phyloP scores from a whole-genome alignment of 2,113 vertebrate genomes.

The Nerophis lumbriciformis region DNA sequence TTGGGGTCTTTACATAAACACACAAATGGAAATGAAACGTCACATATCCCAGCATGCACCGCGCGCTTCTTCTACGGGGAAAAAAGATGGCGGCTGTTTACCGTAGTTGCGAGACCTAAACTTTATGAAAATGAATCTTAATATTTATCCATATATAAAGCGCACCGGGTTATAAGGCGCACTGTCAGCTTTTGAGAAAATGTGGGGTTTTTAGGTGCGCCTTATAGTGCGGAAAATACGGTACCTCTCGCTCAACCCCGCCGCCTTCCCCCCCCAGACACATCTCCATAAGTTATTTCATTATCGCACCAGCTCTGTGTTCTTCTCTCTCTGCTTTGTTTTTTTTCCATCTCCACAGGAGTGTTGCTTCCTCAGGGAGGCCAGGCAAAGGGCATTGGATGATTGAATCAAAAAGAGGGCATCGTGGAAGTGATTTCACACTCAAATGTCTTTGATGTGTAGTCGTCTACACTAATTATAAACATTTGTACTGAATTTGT shows the following conservation, averaged over 20 bases:
- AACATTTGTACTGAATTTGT: constrained; percentile 30
- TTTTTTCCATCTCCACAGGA: constrained; percentile 43
- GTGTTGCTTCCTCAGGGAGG: constrained; percentile 50
- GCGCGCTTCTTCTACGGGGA: too few relatives aligned
- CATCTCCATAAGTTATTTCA: constrained; percentile 73
- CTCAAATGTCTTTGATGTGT: constrained; percentile 34
- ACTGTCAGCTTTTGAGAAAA: too few relatives aligned
- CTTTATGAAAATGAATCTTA: too few relatives aligned
- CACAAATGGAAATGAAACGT: too few relatives aligned
- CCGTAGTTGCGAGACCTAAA: too few relatives aligned
- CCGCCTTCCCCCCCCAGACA: constrained; percentile 31
- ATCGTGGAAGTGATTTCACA: constrained; percentile 44
- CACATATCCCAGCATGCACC: too few relatives aligned
- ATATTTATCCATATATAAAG: too few relatives aligned
- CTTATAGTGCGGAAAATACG: too few relatives aligned
- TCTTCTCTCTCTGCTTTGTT: constrained; percentile 48
- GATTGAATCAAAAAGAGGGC: constrained; percentile 48
- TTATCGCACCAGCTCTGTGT: constrained; percentile 62
- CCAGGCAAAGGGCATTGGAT: constrained; percentile 49
- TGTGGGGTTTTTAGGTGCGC: too few relatives aligned
- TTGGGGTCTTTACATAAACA: too few relatives aligned
- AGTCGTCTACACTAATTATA: constrained; percentile 34
- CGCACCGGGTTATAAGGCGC: too few relatives aligned
- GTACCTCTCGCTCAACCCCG: constrained; percentile 40
- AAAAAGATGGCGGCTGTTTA: too few relatives aligned